These are phyloP conservation scores for Schizotus pectinicornis DNA, from an alignment of 2,888 invertebrate species.

Conservation along the genomic window DNA sequence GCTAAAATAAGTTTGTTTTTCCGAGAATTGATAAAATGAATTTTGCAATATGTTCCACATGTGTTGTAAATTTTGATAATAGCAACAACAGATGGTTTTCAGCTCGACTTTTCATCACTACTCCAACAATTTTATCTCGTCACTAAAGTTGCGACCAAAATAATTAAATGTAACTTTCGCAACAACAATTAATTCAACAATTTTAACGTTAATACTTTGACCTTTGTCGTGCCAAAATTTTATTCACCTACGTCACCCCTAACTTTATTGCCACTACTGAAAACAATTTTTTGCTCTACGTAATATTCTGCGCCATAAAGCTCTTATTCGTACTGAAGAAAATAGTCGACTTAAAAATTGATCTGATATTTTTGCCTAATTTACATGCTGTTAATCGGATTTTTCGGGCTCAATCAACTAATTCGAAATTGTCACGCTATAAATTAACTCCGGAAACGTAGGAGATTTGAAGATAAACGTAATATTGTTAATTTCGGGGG, in stretches of 20 bases:
- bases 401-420: slow-evolving; percentile 6
- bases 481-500: neutral
- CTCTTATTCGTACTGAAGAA: neutral
- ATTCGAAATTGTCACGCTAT: slow-evolving; percentile 15
- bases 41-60: slow-evolving; percentile 9
- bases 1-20: too few relatives aligned
- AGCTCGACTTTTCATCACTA: slow-evolving; percentile 5
- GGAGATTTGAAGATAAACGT: neutral
- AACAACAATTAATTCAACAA: too few relatives aligned
- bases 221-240: neutral
- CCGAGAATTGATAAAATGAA: neutral
- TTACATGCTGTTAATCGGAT: neutral
- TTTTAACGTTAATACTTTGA: too few relatives aligned
- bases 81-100: slow-evolving; percentile 1
- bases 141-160: slow-evolving; percentile 1
- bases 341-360: neutral
- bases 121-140: slow-evolving; percentile 4
- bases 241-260: too few relatives aligned
- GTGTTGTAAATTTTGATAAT: slow-evolving; percentile 9
- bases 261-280: too few relatives aligned
- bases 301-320: neutral
- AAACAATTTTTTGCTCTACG: too few relatives aligned
- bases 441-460: slow-evolving; percentile 1
- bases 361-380: slow-evolving; percentile 7
- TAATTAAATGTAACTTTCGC: neutral